Evolutionary conservation across 2,888 invertebrate genomes (phyloP).

Genomic region (Masnerella sp.): DNA sequence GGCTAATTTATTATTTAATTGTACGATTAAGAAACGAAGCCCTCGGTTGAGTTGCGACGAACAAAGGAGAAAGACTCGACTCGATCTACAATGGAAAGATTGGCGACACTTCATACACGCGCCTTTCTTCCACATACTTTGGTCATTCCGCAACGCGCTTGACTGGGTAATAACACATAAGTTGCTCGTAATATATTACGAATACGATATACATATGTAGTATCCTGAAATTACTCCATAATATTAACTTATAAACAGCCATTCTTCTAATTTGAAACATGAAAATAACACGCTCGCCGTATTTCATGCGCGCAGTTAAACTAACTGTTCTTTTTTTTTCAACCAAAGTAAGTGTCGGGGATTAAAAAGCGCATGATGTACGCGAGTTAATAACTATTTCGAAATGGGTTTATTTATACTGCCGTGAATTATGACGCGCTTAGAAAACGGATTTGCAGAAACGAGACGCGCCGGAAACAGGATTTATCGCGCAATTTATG

Average conservation of each 20-base stretch:
- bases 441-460: constrained; percentile 25
- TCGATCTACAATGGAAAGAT: constrained; percentile 71
- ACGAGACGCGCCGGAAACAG: not conserved
- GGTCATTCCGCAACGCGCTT: constrained; percentile 58
- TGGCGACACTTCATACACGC: constrained; percentile 71
- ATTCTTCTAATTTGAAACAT: constrained; percentile 52
- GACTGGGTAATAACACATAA: constrained; percentile 56
- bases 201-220: constrained; percentile 56
- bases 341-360: constrained; percentile 6
- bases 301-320: constrained; percentile 44
- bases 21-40: constrained; percentile 60
- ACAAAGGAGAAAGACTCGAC: constrained; percentile 66
- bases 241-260: constrained; percentile 52
- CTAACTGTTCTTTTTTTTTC: constrained; percentile 31
- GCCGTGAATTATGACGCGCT: constrained; percentile 11
- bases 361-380: constrained; percentile 36
- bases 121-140: constrained; percentile 69
- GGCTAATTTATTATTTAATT: constrained; percentile 56
- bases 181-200: constrained; percentile 57
- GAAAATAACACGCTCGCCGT: constrained; percentile 33
- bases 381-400: constrained; percentile 46
- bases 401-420: constrained; percentile 32
- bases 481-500: too few relatives aligned
- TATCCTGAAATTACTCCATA: constrained; percentile 52
- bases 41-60: constrained; percentile 62